Base-by-base conservation (phyloP, 2,113 vertebrate genomes). In the Rhineura floridana region DNA sequence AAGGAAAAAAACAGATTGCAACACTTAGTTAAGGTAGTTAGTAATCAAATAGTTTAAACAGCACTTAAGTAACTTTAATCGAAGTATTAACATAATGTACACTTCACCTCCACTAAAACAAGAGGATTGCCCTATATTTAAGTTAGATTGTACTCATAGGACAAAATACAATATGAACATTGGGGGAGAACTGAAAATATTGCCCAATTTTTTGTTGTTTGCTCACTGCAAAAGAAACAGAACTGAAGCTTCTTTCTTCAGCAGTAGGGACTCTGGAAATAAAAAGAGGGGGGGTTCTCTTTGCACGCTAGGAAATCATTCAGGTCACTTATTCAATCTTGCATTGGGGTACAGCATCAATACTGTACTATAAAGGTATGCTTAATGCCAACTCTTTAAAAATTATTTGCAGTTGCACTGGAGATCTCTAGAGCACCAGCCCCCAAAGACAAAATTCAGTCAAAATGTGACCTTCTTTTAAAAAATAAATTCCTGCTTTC, bases 401-500 rank as follows among this genome's bases (percentile, higher is more conserved):
- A 85, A 67, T 65, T 36, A 50, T 67, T 21, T 28, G 50, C 23
- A 39, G 13, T 52, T 33, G 48, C 10, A 28, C 73, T 63, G 42
- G 30, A 77, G 25, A 42, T 36, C 30, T 86, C 33, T 78, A 67
- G 59, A 67, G 21, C 15, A 30, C 23, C 46, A 67, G 21, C 30
- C 19, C 10, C 48, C 59, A 80, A 12, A 69, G 46, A 52, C 76
- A 69, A 87, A 69, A 86, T 86, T 86, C 75, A 50, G 44, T 78
- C 50, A 85, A 85, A 85, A 63, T 46, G 59, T 77, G 73, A 77
- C 73, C 84, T 77, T 76, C 50, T 85, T 30, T 77, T 86, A 77
- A 10, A 86, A 80, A 89, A 42, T 8, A 65, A 0, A 0, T 0
- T 36, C 88, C 84, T 33, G 36, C 33, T 70, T 44, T 42, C 8